These are phyloP conservation scores for Antheraea yamamai DNA, from an alignment of 2,888 invertebrate genomes.

Conservation along the genomic window DNA sequence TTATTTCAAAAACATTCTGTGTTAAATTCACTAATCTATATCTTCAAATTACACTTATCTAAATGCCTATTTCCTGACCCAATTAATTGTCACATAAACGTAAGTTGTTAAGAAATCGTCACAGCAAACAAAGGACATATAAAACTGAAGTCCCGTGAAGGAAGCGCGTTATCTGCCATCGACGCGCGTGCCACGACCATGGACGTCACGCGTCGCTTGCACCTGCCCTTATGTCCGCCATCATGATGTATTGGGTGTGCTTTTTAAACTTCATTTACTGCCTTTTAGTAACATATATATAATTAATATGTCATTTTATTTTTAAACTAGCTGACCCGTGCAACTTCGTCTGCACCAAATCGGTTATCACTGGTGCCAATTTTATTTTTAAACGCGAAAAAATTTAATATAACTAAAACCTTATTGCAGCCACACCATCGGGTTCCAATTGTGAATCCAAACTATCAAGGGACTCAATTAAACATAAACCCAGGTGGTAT, in stretches of 20 bases:
- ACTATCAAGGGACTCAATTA: no score
- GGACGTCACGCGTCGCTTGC: constrained; percentile 44
- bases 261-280: constrained; percentile 22
- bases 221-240: constrained; percentile 52
- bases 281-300: constrained; percentile 14
- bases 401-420: no score
- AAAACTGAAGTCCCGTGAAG: constrained; percentile 50
- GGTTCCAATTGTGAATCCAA: no score
- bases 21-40: neutral
- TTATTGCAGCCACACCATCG: no score
- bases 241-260: constrained; percentile 17
- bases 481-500: no score
- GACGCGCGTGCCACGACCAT: constrained; percentile 33
- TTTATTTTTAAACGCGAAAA: no score
- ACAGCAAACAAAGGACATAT: constrained; percentile 52
- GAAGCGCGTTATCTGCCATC: constrained; percentile 45
- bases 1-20: neutral
- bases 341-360: no score
- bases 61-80: constrained; percentile 35
- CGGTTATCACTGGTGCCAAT: no score
- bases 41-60: constrained; percentile 15
- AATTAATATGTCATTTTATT: constrained; percentile 16
- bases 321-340: no score
- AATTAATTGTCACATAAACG: constrained; percentile 34
- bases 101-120: constrained; percentile 54